Conservation (phyloP, 2,888 invertebrate species). For the Epinotia nisella region DNA sequence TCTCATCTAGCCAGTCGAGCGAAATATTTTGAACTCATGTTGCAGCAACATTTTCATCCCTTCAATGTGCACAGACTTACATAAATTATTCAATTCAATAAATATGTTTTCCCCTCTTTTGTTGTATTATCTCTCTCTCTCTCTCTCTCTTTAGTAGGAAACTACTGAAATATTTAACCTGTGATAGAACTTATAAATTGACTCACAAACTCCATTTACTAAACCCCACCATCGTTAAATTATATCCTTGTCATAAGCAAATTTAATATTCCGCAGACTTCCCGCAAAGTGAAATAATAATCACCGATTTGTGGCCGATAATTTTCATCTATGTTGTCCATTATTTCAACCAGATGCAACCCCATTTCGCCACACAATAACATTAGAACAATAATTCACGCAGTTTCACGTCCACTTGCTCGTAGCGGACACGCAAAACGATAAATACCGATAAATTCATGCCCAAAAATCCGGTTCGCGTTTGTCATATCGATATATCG, state of each 20-base stretch:
- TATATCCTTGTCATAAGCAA: not conserved
- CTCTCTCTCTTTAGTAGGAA: not conserved
- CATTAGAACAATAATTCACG: slow-evolving; percentile 38
- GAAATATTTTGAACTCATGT: too few relatives aligned
- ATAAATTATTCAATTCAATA: too few relatives aligned
- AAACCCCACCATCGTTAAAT: not conserved
- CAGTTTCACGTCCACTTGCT: slow-evolving; percentile 41
- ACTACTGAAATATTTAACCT: not conserved
- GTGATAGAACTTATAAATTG: not conserved
- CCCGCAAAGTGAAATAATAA: slow-evolving; percentile 5
- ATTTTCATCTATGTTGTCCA: slow-evolving; percentile 13
- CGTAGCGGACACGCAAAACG: slow-evolving; percentile 38
- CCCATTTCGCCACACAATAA: slow-evolving; percentile 21
- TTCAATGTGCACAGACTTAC: too few relatives aligned
- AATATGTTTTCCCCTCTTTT: too few relatives aligned
- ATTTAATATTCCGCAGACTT: not conserved
- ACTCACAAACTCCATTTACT: not conserved
- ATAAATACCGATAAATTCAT: slow-evolving; percentile 44
- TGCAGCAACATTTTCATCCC: too few relatives aligned
- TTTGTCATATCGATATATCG: slow-evolving; percentile 40
- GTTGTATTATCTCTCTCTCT: too few relatives aligned
- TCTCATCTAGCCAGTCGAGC: too few relatives aligned
- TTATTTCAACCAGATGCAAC: slow-evolving; percentile 24
- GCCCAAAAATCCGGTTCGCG: slow-evolving; percentile 43
- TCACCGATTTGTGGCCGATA: not conserved